Evolutionary conservation across 1,140 invertebrate species (phyloP).

Genomic region (Hylaeus anthracinus): DNA sequence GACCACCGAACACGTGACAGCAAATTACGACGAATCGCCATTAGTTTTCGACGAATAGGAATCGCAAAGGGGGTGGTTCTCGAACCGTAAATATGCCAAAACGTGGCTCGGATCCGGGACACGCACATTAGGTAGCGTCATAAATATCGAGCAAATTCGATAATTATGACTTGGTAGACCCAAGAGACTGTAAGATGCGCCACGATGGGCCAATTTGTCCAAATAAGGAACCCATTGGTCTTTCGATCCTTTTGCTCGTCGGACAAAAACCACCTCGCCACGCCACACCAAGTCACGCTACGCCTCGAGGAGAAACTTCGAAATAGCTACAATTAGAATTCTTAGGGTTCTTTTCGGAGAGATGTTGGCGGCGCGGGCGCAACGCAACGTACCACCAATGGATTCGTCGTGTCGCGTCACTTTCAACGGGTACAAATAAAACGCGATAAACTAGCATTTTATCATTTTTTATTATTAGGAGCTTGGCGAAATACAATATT

Average conservation of each 20-base stretch:
- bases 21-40: constrained; percentile 22
- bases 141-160: constrained; percentile 66
- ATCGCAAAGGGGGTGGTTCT: neutral
- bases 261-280: neutral
- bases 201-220: constrained; percentile 66
- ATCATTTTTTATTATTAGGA: too few species aligned
- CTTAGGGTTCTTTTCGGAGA: constrained; percentile 60
- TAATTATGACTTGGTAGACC: constrained; percentile 54
- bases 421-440: neutral
- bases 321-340: constrained; percentile 73
- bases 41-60: constrained; percentile 22
- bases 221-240: constrained; percentile 53
- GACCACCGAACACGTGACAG: neutral
- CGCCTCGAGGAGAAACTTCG: constrained; percentile 39
- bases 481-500: too few species aligned
- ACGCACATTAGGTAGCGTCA: constrained; percentile 29
- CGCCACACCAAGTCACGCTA: too few species aligned
- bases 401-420: constrained; percentile 15
- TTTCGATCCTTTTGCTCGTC: constrained; percentile 32
- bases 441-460: too few species aligned
- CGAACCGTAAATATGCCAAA: constrained; percentile 38
- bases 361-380: neutral
- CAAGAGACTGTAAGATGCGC: constrained; percentile 34
- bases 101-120: neutral
- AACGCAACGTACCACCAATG: constrained; percentile 39